These are phyloP conservation scores for Onthophagus taurus DNA, from an alignment of 1,140 invertebrate genomes.

Conservation along the genomic window DNA sequence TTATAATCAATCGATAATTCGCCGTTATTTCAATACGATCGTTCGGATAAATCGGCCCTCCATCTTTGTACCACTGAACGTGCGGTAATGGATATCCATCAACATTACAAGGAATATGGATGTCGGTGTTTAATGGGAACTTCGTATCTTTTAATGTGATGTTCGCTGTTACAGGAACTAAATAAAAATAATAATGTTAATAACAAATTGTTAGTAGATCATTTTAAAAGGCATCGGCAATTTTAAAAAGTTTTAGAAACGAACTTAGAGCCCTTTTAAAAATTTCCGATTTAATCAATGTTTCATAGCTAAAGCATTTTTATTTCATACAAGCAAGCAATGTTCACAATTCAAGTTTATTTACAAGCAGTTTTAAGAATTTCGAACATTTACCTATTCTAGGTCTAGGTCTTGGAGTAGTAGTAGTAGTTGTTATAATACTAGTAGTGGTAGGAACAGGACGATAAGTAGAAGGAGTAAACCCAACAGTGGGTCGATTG, in stretches of 20 bases:
- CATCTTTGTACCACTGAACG: slow-evolving; percentile 72
- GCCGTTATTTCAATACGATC: slow-evolving; percentile 52
- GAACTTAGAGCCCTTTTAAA: too few species aligned
- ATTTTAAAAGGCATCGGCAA: too few species aligned
- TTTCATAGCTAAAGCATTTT: too few species aligned
- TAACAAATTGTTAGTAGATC: too few species aligned
- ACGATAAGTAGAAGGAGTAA: neutral
- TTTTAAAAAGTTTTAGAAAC: neutral
- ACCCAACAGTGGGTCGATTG: slow-evolving; percentile 1
- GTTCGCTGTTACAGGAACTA: slow-evolving; percentile 53
- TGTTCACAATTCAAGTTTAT: neutral
- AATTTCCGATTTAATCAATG: too few species aligned
- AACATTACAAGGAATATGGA: slow-evolving; percentile 63
- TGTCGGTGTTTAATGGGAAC: slow-evolving; percentile 53
- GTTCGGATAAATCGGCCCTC: slow-evolving; percentile 40
- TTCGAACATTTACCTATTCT: neutral
- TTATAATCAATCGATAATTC: slow-evolving; percentile 50
- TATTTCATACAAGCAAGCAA: too few species aligned
- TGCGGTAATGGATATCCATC: slow-evolving; percentile 65
- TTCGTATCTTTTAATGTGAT: slow-evolving; percentile 44
- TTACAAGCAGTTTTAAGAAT: neutral
- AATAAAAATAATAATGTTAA: slow-evolving; percentile 6
- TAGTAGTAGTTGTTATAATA: slow-evolving; percentile 1
- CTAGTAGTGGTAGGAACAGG: neutral
- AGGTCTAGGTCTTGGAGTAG: neutral